Conservation (phyloP, 2,113 vertebrate genomes). For the Corythoichthys haematopterus region DNA sequence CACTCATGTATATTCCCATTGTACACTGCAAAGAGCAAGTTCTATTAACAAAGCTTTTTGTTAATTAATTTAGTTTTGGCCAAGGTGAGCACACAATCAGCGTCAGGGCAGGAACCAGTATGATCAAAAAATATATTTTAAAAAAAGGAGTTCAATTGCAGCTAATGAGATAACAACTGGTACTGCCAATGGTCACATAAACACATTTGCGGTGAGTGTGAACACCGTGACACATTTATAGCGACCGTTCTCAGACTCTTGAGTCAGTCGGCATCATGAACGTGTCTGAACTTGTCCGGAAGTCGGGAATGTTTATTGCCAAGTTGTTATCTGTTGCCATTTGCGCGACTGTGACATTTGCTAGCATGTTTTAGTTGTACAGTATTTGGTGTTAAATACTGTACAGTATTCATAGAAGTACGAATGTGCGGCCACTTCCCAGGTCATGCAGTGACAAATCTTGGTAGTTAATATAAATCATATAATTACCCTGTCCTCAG, state of each 20-base stretch:
- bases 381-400: background rate
- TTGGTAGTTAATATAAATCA: background rate
- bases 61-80: no score
- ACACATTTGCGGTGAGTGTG: background rate
- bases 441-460: background rate
- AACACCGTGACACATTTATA: background rate
- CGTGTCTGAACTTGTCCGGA: slow-evolving; percentile 40
- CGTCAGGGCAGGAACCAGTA: no score
- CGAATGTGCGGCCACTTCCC: background rate
- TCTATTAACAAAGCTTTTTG: no score
- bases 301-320: slow-evolving; percentile 25
- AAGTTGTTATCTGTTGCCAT: background rate
- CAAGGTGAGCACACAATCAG: no score
- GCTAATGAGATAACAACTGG: no score
- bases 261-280: background rate
- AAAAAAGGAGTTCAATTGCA: no score
- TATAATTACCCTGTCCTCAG: background rate
- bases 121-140: no score
- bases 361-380: background rate
- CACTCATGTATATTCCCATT: no score
- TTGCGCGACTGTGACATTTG: background rate
- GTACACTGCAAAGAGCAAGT: no score
- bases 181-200: background rate
- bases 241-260: background rate
- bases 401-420: background rate